Percentiles rank a stretch among this genome's conserved stretches.
Evolutionary conservation across 2,113 vertebrate genomes (phyloP).

Genomic region (Xenopus tropicalis): UCB_Xtro_10.0 CM004446.2:18572001-18572500

Average conservation of each 20-base stretch:
- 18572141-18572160: slow-evolving; percentile 84
- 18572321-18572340: slow-evolving; percentile 86
- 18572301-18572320: slow-evolving; percentile 74
- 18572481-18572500: slow-evolving; percentile 80
- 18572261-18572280: slow-evolving; percentile 98
- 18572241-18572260: slow-evolving; percentile 96
- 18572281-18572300: slow-evolving; percentile 83
- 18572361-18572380: slow-evolving; percentile 82
- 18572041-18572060: slow-evolving; percentile 84
- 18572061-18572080: slow-evolving; percentile 81
- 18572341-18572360: slow-evolving; percentile 87
- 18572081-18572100: slow-evolving; percentile 99
- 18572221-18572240: slow-evolving; percentile 90
- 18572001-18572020: slow-evolving; percentile 73
- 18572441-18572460: slow-evolving; percentile 84
- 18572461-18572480: slow-evolving; percentile 88
- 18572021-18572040: slow-evolving; percentile 86
- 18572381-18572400: slow-evolving; percentile 87
- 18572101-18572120: slow-evolving; percentile 99
- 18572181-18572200: slow-evolving; percentile 28
- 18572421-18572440: slow-evolving; percentile 82
- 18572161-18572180: slow-evolving; percentile 68
- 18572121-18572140: slow-evolving; percentile 95
- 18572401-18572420: slow-evolving; percentile 85
- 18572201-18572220: slow-evolving; percentile 36